Percentiles rank a stretch among this genome's conserved stretches.
phyloP scores from a whole-genome alignment of 2,888 invertebrate genomes.

The Drosophila ustulata region DNA sequence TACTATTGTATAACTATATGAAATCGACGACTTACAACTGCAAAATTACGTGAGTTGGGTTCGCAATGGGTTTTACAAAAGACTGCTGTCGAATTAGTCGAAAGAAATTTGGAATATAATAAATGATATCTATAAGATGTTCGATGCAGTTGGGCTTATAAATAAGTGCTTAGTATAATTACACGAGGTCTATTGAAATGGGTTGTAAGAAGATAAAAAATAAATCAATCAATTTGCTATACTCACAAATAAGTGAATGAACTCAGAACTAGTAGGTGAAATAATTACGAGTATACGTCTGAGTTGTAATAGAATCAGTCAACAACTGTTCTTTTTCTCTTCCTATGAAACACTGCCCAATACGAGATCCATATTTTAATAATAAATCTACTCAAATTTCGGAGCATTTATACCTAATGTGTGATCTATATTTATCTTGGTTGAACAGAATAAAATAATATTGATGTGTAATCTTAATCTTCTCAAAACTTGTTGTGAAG shows the following conservation, averaged over 20 bases:
- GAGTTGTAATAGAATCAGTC: conserved; percentile 26
- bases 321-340: neutral
- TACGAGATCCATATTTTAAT: conserved; percentile 22
- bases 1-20: conserved; percentile 26
- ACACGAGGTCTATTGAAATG: conserved; percentile 19
- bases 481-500: no score
- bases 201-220: conserved; percentile 35
- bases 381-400: conserved; percentile 32
- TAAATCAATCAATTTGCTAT: conserved; percentile 16
- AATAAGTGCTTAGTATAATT: conserved; percentile 8
- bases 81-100: conserved; percentile 54
- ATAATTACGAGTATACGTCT: conserved; percentile 26
- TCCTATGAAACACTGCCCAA: conserved; percentile 38
- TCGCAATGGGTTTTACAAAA: conserved; percentile 26
- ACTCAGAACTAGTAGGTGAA: conserved; percentile 47
- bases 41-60: conserved; percentile 32
- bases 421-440: no score
- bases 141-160: conserved; percentile 10
- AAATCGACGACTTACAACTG: conserved; percentile 16
- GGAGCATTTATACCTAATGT: conserved; percentile 33
- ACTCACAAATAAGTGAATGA: conserved; percentile 13
- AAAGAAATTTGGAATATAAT: conserved; percentile 33
- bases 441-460: no score
- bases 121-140: conserved; percentile 22
- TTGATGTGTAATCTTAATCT: no score